phyloP scores from a whole-genome alignment of 2,113 vertebrate species.

The Misgurnus anguillicaudatus region DNA sequence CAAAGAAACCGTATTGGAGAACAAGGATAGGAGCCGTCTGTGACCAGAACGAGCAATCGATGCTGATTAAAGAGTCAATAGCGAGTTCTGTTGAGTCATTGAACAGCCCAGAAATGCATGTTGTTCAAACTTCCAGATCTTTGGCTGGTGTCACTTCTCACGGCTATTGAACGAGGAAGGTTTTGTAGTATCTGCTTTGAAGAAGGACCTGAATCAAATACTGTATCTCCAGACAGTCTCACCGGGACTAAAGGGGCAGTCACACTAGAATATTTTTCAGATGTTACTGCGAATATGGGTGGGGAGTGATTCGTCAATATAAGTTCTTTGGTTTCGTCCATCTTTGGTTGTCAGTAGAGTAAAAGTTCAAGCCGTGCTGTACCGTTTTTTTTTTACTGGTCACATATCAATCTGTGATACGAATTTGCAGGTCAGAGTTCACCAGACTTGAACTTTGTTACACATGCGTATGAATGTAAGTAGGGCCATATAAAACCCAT shows the following conservation, averaged over 20 bases:
- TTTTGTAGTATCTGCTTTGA: background rate
- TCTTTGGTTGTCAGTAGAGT: too few relatives aligned
- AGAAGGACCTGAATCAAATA: background rate
- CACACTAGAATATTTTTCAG: too few relatives aligned
- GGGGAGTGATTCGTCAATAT: too few relatives aligned
- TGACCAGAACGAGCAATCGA: background rate
- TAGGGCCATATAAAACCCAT: too few relatives aligned
- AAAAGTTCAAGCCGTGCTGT: too few relatives aligned
- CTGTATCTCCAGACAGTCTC: background rate
- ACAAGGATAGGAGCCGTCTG: conserved; percentile 5
- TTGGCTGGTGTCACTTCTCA: conserved; percentile 34
- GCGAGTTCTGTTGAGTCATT: conserved; percentile 39
- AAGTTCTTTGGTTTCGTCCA: too few relatives aligned
- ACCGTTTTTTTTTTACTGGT: too few relatives aligned
- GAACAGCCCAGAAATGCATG: conserved; percentile 3
- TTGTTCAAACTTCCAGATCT: conserved; percentile 40
- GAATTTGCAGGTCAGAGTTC: too few relatives aligned
- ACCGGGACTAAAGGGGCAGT: background rate
- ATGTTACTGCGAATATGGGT: too few relatives aligned
- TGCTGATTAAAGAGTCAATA: conserved; percentile 47
- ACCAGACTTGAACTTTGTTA: too few relatives aligned
- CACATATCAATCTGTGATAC: too few relatives aligned
- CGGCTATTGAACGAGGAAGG: background rate
- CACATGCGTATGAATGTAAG: too few relatives aligned
- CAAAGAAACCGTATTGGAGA: conserved; percentile 24